Conservation (phyloP, 2,888 invertebrate genomes). For the Eristalis tenax region DNA sequence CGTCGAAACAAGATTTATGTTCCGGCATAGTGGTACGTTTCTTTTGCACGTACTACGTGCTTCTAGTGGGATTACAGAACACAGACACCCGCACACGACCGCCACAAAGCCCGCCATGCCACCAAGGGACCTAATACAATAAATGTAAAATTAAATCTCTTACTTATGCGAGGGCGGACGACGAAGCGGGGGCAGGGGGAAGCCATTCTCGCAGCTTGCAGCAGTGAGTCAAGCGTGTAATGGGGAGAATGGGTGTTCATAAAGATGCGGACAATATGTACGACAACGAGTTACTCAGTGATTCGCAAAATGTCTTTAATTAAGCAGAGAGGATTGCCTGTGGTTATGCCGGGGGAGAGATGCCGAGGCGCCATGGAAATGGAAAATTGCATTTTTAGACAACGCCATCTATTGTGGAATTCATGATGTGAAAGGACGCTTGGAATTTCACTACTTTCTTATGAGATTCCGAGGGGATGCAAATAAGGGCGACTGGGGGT, state of each 20-base stretch:
- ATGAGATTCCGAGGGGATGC: not conserved
- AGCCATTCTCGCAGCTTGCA: not conserved
- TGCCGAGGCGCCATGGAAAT: not conserved
- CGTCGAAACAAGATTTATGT: conserved; percentile 71
- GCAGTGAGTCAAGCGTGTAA: not conserved
- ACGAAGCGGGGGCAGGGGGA: not conserved
- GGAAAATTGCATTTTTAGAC: not conserved
- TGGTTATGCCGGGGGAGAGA: not conserved
- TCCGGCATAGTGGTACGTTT: conserved; percentile 62
- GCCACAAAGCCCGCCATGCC: too few species aligned
- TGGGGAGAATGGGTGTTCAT: not conserved
- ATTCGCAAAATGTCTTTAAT: not conserved
- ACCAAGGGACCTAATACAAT: conserved; percentile 67
- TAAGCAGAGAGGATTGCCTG: not conserved
- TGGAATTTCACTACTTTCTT: not conserved
- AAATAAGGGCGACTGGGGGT: not conserved
- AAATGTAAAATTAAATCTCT: conserved; percentile 72
- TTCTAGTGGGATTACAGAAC: not conserved
- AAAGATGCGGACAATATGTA: not conserved
- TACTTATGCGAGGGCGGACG: conserved; percentile 58
- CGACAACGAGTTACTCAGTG: not conserved
- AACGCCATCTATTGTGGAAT: not conserved
- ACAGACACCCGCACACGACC: not conserved
- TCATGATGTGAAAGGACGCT: not conserved
- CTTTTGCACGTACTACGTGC: conserved; percentile 57